Evolutionary conservation across 1,140 invertebrate species (phyloP), one percentile per base, ranked within the genome.

Genomic region (Ceratina australensis): DNA sequence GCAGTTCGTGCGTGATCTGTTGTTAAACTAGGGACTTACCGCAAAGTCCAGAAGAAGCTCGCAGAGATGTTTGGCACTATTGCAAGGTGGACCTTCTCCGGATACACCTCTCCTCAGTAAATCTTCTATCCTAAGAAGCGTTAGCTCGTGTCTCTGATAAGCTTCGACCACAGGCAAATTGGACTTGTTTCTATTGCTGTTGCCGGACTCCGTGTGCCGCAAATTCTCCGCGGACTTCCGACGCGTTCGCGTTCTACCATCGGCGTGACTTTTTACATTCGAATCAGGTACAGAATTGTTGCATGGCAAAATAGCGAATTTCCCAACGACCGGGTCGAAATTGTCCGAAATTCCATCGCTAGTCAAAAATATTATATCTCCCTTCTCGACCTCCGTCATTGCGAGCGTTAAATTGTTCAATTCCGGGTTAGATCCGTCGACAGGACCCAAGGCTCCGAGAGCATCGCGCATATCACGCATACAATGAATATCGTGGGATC

Each of bases 331-430:
- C 2, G 97, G 98, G 93, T 98, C 97, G 90, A 98, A 98, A 89
- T 98, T 98, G 88, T 98, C 97, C 15, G 96, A 97, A 33, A 98
- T 95, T n/a, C 97, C 97, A 89, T 98, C 97, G 20, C 96, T 97
- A 1, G 97, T 97, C 16, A 98, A 93, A 89, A 98, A 97, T 49
- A 98, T 96, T 81, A 98, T 95, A 89, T 98, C 98, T 13, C 96
- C 97, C 52, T 93, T 90, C 66, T 97, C 96, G 24, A 97, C 94
- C 79, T 97, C 95, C 0, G 96, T 98, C 93, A 98, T 95, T 0
- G 97, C 97, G 82, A 97, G 96, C 0, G 97, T 98, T 16, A 98
- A 93, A 92, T 98, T 98, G 84, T 96, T 97, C 47, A 98, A 92
- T 93, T 98, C 97, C 1, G 97, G 97, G 88, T 97, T 96, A 47